Percentiles rank a stretch among this genome's conserved stretches.
These are phyloP conservation scores for Columbina picui DNA, from an alignment of 2,113 vertebrate genomes.

Conservation along the genomic window DNA sequence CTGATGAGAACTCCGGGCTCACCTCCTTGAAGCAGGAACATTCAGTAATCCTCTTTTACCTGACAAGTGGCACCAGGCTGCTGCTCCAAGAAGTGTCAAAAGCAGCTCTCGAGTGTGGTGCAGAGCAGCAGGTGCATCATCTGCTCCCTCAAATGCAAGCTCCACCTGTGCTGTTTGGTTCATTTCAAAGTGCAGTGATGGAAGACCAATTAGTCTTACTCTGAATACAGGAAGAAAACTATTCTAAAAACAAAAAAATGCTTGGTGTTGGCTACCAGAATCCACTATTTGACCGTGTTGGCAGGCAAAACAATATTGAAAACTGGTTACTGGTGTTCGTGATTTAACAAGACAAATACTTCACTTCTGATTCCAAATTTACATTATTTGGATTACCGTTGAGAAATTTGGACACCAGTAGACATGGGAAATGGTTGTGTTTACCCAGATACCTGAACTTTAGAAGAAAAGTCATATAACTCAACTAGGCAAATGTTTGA, in stretches of 20 bases:
- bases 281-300: not conserved
- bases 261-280: not conserved
- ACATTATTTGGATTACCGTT: not conserved
- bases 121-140: not conserved
- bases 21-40: not conserved
- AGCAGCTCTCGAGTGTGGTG: rapidly evolving
- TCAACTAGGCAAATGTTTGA: not conserved
- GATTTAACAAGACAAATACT: not conserved
- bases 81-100: not conserved
- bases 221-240: rapidly evolving
- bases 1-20: not conserved
- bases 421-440: not conserved
- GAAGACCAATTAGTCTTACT: not conserved
- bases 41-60: not conserved
- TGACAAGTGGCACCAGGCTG: not conserved
- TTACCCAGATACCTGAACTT: constrained; percentile 20
- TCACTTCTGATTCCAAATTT: not conserved
- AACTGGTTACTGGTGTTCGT: not conserved
- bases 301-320: not conserved
- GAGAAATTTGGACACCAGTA: not conserved
- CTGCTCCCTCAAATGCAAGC: not conserved
- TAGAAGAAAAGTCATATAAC: not conserved
- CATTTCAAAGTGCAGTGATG: not conserved
- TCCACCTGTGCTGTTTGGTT: not conserved
- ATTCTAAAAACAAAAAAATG: not conserved